Conservation (phyloP, 2,797 vertebrate species). For the Hoplostethus mediterraneus region DNA sequence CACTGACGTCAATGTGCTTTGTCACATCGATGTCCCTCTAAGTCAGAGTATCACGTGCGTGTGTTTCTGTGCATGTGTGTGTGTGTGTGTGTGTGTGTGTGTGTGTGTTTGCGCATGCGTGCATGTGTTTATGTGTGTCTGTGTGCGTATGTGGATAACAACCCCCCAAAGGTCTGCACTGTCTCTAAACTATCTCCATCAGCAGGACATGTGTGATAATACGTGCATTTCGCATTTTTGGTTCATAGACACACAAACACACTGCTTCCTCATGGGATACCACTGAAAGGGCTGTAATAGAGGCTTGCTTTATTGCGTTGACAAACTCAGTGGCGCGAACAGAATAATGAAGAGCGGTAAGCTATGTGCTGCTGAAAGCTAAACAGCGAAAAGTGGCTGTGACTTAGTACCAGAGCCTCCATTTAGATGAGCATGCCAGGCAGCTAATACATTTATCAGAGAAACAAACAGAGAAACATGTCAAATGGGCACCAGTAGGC, state of each 20-base stretch:
- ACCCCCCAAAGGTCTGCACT: constrained; percentile 1
- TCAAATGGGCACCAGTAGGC: neutral
- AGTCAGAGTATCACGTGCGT: neutral
- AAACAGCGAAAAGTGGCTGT: neutral
- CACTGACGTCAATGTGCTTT: constrained; percentile 14
- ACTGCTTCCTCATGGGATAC: neutral
- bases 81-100: constrained; percentile 12
- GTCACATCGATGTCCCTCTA: neutral
- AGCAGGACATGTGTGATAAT: neutral
- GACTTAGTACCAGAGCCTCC: neutral
- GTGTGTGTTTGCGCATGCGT: neutral
- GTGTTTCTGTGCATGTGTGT: neutral
- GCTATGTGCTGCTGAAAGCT: neutral
- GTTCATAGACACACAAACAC: constrained; percentile 13
- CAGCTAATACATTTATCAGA: neutral
- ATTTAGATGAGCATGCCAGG: neutral
- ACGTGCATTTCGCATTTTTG: neutral
- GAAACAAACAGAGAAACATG: neutral
- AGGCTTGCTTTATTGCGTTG: neutral
- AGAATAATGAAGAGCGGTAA: neutral
- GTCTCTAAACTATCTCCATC: neutral
- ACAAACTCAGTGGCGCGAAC: neutral
- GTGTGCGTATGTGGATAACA: constrained; percentile 1
- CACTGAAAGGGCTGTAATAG: neutral
- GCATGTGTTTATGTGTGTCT: neutral